Evolutionary conservation across 2,797 vertebrate genomes (phyloP).

Genomic region (Odontamblyopus lacepedii): DNA sequence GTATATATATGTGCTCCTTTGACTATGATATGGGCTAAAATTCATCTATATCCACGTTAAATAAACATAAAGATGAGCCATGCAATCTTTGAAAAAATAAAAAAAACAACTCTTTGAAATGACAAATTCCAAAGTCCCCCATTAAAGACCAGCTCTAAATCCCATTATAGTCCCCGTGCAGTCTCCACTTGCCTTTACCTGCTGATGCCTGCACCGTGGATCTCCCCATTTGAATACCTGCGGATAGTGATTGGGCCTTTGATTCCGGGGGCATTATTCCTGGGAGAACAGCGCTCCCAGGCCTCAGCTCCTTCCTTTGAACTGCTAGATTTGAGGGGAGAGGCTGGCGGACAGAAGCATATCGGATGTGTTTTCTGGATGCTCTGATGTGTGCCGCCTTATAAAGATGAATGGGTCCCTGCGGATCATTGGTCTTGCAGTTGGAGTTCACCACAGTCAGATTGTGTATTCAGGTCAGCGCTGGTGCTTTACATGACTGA

Average conservation of each 20-base stretch:
- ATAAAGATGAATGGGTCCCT: constrained; percentile 59
- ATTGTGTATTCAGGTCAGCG: constrained; percentile 43
- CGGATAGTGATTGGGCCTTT: constrained; percentile 52
- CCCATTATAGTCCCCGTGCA: not conserved
- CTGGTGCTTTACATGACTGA: not conserved
- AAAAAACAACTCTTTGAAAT: not conserved
- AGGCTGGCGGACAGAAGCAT: constrained; percentile 40
- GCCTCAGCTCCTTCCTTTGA: constrained; percentile 60
- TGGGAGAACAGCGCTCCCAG: constrained; percentile 29
- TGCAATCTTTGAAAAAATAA: not conserved
- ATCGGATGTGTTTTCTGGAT: constrained; percentile 31
- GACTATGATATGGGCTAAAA: too few relatives aligned
- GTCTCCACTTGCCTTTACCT: constrained; percentile 10
- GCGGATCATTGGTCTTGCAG: constrained; percentile 35
- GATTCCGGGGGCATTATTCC: constrained; percentile 41
- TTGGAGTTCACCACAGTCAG: not conserved
- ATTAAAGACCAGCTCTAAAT: not conserved
- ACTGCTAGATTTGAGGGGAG: constrained; percentile 46
- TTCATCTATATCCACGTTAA: too few relatives aligned
- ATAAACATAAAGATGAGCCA: not conserved
- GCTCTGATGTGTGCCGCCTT: constrained; percentile 57
- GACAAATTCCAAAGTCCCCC: not conserved
- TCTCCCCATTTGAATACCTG: constrained; percentile 57
- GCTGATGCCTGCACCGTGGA: constrained; percentile 34
- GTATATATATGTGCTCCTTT: too few relatives aligned